Conservation (phyloP, 2,888 invertebrate genomes). For the Junonia oenone region DNA sequence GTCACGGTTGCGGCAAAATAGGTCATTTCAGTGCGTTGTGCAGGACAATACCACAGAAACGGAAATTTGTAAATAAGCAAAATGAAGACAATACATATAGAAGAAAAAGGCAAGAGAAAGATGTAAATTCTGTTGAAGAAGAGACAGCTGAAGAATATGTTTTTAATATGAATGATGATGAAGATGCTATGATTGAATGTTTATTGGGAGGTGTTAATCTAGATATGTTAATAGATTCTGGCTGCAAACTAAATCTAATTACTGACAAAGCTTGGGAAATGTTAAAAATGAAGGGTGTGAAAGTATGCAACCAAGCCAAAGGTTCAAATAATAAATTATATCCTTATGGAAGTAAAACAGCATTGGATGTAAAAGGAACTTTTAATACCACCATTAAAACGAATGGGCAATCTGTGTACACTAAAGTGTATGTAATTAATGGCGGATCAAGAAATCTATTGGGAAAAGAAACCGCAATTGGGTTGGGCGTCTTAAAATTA, state of each 20-base stretch:
- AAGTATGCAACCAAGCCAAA: slow-evolving; percentile 4
- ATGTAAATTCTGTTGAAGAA: background rate
- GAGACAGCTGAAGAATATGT: slow-evolving; percentile 10
- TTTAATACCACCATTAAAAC: slow-evolving; percentile 14
- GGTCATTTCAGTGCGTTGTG: slow-evolving; percentile 17
- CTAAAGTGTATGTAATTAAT: slow-evolving; percentile 27
- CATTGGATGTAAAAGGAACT: slow-evolving; percentile 11
- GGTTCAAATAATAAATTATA: slow-evolving; percentile 12
- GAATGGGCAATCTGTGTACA: background rate
- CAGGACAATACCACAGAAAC: background rate
- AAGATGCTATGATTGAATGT: slow-evolving; percentile 3
- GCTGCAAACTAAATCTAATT: slow-evolving; percentile 14
- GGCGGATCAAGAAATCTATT: slow-evolving; percentile 27
- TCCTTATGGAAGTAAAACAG: slow-evolving; percentile 19
- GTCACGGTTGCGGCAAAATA: slow-evolving; percentile 8
- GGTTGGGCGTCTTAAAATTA: slow-evolving; percentile 25
- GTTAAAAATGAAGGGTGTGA: slow-evolving; percentile 4
- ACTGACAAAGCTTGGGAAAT: slow-evolving; percentile 9
- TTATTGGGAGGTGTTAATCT: slow-evolving; percentile 14
- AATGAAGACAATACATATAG: background rate
- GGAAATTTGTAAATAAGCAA: background rate
- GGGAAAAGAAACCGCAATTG: slow-evolving; percentile 24
- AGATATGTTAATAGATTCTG: slow-evolving; percentile 31
- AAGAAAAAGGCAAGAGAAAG: background rate
- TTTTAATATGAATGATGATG: slow-evolving; percentile 16